Base-by-base conservation (phyloP, 2,797 vertebrate genomes). In the Coregonus sp. region DNA sequence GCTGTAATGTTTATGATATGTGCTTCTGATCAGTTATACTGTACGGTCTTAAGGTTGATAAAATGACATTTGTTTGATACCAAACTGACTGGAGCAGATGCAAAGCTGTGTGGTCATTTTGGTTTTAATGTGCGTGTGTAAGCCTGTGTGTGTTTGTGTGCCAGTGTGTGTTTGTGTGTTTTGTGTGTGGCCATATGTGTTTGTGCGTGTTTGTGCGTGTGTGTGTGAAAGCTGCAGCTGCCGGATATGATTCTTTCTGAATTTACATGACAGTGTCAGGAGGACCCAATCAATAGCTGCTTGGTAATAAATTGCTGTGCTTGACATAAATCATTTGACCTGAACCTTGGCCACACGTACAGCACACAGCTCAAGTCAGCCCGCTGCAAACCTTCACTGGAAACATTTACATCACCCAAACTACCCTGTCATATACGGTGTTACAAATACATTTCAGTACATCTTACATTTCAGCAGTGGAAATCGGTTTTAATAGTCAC, bases 281-380 rank as follows among this genome's bases (percentile, higher is more conserved):
- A 84, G 68, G 81, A 89, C 82, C 87, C 83, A 91, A 92, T 93
- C 92, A 90, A 92, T 92, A 92, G 78, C 86, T 59, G 85, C 88
- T 85, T 20, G 80, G 84, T 90, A 84, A 91, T 91, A 94, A 91
- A 93, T 89, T 87, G 89, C 85, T 78, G 79, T 1, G 85, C 87
- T 90, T 85, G 85, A 92, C 86, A 91, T 86, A 86, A 91, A 93
- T 91, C 85, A 90, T 87, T 73, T 87, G 88, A 90, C 81, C 86
- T 77, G 82, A 82, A 81, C 86, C 89, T 67, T 35, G 66, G 86
- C 74, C 70, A 75, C 86, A 83, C 68, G 80, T 76, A 79, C 82
- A 82, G 85, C 63, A 56, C n/a, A 54, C n/a, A 74, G 67, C 77
- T 68, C 78, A 33, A 15, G 12, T 31, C 80, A 76, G 80, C 81